A percentile compares a stretch with the other conserved stretches of the same genome.
These are phyloP conservation scores for Oplegnathus fasciatus DNA, from an alignment of 2,113 vertebrate species.

Conservation along the genomic window DNA sequence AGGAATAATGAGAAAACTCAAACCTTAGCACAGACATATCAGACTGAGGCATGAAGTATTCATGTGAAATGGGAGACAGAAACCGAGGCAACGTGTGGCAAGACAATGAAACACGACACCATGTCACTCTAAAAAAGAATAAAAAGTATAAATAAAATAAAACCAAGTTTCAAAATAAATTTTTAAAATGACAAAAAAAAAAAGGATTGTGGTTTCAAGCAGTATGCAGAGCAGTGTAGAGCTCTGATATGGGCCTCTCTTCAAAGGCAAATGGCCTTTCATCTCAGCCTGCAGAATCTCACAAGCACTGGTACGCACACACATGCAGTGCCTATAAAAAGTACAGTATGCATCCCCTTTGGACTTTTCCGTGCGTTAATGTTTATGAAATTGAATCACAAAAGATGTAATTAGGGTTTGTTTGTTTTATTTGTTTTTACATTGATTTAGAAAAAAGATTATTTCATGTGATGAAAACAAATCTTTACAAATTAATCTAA, in stretches of 20 bases:
- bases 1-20: slow-evolving; percentile 36
- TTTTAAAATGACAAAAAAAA: slow-evolving; percentile 38
- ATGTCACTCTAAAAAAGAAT: slow-evolving; percentile 18
- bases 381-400: slow-evolving; percentile 53
- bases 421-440: slow-evolving; percentile 10
- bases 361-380: slow-evolving; percentile 39
- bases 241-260: slow-evolving; percentile 54
- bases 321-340: slow-evolving; percentile 58
- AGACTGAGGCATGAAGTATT: slow-evolving; percentile 22
- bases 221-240: slow-evolving; percentile 45
- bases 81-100: slow-evolving; percentile 2
- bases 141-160: slow-evolving; percentile 36
- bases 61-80: background rate
- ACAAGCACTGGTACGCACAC: slow-evolving; percentile 29
- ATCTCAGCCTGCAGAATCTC: slow-evolving; percentile 61
- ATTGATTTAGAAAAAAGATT: slow-evolving; percentile 6
- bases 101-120: slow-evolving; percentile 21
- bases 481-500: slow-evolving; percentile 41
- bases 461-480: slow-evolving; percentile 23
- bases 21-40: slow-evolving; percentile 14
- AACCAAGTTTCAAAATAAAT: slow-evolving; percentile 33
- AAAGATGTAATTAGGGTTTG: slow-evolving; percentile 46
- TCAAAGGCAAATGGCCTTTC: slow-evolving; percentile 67
- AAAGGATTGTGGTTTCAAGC: slow-evolving; percentile 47
- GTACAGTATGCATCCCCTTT: slow-evolving; percentile 38